phyloP scores from a whole-genome alignment of 1,140 invertebrate species.

The Drosophila quadrilineata region DNA sequence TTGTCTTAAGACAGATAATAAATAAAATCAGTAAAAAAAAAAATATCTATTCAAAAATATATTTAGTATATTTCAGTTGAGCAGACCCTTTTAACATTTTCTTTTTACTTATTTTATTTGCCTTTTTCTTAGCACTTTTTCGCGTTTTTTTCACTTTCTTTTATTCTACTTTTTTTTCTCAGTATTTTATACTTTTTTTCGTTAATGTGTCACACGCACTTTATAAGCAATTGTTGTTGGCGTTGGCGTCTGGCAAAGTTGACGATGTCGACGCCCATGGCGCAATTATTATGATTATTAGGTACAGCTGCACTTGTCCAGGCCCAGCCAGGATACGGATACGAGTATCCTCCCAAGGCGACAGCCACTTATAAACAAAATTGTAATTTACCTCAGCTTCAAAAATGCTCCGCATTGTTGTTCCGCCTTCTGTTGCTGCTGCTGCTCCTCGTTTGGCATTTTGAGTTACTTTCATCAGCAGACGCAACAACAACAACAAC shows the following conservation, averaged over 20 bases:
- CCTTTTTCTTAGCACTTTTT: constrained; percentile 54
- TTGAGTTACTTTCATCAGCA: constrained; percentile 42
- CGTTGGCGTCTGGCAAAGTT: constrained; percentile 71
- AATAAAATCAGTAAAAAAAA: too few relatives aligned
- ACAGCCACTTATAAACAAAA: constrained; percentile 73
- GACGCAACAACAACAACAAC: constrained; percentile 5
- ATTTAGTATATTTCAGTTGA: too few relatives aligned
- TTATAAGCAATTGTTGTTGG: constrained; percentile 76
- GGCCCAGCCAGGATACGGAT: constrained; percentile 1
- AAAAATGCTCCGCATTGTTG: background rate
- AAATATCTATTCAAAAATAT: too few relatives aligned
- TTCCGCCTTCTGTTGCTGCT: background rate
- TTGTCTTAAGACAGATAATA: too few relatives aligned
- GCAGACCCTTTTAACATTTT: too few relatives aligned
- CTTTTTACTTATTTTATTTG: too few relatives aligned
- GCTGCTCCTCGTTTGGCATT: background rate
- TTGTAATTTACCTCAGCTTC: constrained; percentile 70
- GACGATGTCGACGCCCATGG: constrained; percentile 73
- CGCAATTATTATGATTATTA: constrained; percentile 80
- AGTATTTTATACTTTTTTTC: too few relatives aligned
- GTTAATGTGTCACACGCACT: constrained; percentile 80
- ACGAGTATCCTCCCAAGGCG: constrained; percentile 46
- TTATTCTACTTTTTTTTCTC: constrained; percentile 35
- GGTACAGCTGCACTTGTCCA: constrained; percentile 73
- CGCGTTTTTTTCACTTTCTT: constrained; percentile 37